These are phyloP conservation scores for Rhodeus uyekii DNA, from an alignment of 2,797 vertebrate species.

Conservation along the genomic window DNA sequence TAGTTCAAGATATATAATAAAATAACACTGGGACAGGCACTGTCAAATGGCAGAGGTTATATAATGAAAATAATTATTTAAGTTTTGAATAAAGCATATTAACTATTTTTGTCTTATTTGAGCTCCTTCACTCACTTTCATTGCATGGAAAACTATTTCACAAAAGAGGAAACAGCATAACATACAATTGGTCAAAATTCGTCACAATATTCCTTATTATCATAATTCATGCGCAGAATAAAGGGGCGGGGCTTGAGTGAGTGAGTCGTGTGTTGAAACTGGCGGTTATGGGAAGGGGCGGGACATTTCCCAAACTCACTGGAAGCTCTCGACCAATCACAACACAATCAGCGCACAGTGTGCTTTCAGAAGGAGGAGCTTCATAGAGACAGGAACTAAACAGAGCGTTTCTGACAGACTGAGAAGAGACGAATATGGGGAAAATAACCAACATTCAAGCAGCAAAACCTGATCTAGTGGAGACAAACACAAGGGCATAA, in stretches of 20 bases:
- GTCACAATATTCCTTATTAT: not conserved
- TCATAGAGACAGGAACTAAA: not conserved
- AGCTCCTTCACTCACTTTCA: not conserved
- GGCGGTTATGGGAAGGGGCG: not conserved
- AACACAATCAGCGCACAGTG: not conserved
- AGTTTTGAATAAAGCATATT: not conserved
- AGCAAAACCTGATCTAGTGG: not conserved
- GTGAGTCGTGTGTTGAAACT: not conserved
- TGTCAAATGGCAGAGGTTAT: no score
- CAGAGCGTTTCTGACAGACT: not conserved
- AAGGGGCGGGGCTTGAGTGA: not conserved
- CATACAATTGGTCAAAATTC: not conserved
- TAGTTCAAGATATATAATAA: not conserved
- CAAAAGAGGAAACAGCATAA: not conserved
- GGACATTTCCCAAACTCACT: not conserved
- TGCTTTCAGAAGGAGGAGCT: not conserved
- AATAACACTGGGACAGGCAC: not conserved
- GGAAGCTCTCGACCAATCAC: not conserved
- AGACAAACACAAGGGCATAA: no score
- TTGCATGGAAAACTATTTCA: not conserved
- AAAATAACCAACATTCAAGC: not conserved
- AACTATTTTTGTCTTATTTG: not conserved
- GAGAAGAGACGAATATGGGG: not conserved
- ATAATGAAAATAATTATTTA: not conserved
- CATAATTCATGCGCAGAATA: fast-evolving